Evolutionary conservation across 2,113 vertebrate species (phyloP).

Genomic region (Candoia aspera): DNA sequence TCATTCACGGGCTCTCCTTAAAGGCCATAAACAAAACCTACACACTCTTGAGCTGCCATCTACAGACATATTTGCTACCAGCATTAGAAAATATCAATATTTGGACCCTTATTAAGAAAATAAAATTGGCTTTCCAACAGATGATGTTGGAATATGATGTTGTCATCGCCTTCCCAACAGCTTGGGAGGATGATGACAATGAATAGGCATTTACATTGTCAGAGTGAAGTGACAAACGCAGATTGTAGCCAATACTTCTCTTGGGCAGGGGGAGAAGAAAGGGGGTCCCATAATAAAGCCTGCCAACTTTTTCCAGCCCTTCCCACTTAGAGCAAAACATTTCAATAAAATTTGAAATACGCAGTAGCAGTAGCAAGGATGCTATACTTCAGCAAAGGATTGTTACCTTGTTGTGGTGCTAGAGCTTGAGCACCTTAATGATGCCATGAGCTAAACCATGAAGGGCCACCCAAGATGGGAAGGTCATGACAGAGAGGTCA

Average conservation of each 20-base stretch:
- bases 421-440: too few relatives aligned
- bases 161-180: not conserved
- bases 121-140: not conserved
- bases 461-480: too few relatives aligned
- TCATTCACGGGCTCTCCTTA: not conserved
- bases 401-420: too few relatives aligned
- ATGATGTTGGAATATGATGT: not conserved
- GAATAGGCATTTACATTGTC: not conserved
- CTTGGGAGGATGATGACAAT: not conserved
- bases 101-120: not conserved
- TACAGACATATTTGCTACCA: constrained; percentile 8
- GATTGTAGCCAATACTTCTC: not conserved
- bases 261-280: not conserved
- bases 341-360: not conserved
- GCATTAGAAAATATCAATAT: not conserved
- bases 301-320: not conserved
- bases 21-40: not conserved
- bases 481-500: too few relatives aligned
- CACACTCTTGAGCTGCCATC: constrained; percentile 16
- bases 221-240: not conserved
- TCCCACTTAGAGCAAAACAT: not conserved
- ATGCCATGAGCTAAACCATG: too few relatives aligned
- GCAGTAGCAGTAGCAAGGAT: not conserved
- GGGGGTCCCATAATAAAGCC: not conserved
- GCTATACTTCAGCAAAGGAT: too few relatives aligned